Evolutionary conservation across 2,888 invertebrate genomes (phyloP), one percentile per base, ranked within the genome.

Genomic region (Drosophila paracracens): DNA sequence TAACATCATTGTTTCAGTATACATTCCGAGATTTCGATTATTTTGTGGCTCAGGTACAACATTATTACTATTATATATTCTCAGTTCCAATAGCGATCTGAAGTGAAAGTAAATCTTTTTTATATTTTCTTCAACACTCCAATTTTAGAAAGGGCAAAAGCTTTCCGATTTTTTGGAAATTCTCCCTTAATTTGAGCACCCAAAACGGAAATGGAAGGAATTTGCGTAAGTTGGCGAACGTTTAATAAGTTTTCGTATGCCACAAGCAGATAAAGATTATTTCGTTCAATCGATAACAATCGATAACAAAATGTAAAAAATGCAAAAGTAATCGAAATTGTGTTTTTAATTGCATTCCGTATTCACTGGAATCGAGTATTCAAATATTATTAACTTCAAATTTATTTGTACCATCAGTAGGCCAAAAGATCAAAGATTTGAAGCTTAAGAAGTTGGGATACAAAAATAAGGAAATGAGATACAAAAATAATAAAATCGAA

Each of bases 121-220:
- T 38, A 0, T n/a, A 4, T 40, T 10, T 10, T 8, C 38, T 4
- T 38, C 18, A 18, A 18, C 8, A 18, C 38, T 3, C 0, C 38
- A 18, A 3, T 38, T 38, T 38, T 8, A 7, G 18, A 18, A 36
- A 2, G 2, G 36, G 36, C 18, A 2, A n/a, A 36, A 40, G 4
- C 0, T 40, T n/a, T n/a, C 1, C 4, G 4, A 10, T 10, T n/a
- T n/a, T n/a, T 40, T 10, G 0, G 1, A 8, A 16, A 7, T 7
- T 38, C 2, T 38, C 7, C 38, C 2, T 36, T 7, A 2, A 36
- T 36, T 21, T 21, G 21, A 21, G 21, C 21, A 21, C 21, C 21
- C 18, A 38, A 18, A 38, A 38, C 1, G 18, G 38, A 18, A 8
- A 38, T 40, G 38, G 1, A 40, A n/a, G 8, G n/a, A n/a, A 8